Evolutionary conservation across 37 sponge, comb jelly and placozoan genomes (phyloP).

Genomic region (Chondrilla cf. caribensis): DNA sequence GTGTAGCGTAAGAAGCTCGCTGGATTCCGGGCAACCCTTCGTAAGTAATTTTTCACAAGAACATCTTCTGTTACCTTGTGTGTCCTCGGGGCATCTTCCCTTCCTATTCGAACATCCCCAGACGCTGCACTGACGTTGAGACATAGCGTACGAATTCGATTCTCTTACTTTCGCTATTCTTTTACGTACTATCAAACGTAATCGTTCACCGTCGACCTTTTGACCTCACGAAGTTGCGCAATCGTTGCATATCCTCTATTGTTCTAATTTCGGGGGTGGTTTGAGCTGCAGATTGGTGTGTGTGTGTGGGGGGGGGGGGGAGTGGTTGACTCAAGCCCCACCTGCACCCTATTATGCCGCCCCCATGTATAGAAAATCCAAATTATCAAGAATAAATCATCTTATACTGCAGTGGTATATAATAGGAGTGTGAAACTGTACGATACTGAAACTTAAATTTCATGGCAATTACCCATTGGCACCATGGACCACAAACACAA

Average conservation of each 20-base stretch:
- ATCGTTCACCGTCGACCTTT: not conserved
- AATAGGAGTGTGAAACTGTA: too few relatives aligned
- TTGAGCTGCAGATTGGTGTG: too few relatives aligned
- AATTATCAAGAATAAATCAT: too few relatives aligned
- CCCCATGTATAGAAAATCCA: too few relatives aligned
- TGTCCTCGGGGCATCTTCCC: slow-evolving; percentile 27
- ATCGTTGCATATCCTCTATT: slow-evolving; percentile 12
- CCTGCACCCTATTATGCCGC: too few relatives aligned
- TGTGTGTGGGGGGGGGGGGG: too few relatives aligned
- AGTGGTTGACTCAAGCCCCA: too few relatives aligned
- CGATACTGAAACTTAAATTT: too few relatives aligned
- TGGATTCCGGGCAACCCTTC: not conserved
- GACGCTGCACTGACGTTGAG: slow-evolving; percentile 28
- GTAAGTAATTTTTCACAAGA: not conserved
- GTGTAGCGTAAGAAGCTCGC: not conserved
- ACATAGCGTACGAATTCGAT: not conserved
- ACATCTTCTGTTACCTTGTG: slow-evolving; percentile 11
- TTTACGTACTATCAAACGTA: not conserved
- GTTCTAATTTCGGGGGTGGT: too few relatives aligned
- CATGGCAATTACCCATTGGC: too few relatives aligned
- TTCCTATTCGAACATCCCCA: slow-evolving; percentile 37
- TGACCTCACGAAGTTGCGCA: not conserved
- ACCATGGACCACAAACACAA: too few relatives aligned
- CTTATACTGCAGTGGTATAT: too few relatives aligned
- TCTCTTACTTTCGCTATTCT: not conserved